Evolutionary conservation across 30 jellyfish, hydroid and myxozoan species (phyloP).

Genomic region (Aurelia coerulea): DNA sequence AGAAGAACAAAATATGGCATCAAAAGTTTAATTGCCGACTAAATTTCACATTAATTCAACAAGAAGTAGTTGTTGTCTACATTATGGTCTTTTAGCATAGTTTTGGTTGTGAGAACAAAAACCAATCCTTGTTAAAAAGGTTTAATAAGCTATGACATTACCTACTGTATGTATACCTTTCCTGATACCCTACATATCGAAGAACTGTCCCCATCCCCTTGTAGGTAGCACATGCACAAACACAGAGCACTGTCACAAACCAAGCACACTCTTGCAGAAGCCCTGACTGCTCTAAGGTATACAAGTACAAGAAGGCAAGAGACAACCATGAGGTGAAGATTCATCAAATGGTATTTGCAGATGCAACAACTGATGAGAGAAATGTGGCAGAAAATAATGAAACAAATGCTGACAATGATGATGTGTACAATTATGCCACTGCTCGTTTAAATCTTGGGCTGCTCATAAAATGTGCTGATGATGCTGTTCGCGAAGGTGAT

Average conservation of each 20-base stretch:
- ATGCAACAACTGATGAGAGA: not conserved
- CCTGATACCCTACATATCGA: not conserved
- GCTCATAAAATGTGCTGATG: not conserved
- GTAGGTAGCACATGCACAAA: not conserved
- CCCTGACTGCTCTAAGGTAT: constrained; percentile 15
- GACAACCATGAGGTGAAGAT: constrained; percentile 32
- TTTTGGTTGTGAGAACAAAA: too few relatives aligned
- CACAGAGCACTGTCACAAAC: not conserved
- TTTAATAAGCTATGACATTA: not conserved
- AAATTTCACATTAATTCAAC: not conserved
- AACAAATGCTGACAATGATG: not conserved
- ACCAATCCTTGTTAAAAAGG: not conserved
- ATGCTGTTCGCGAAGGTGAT: constrained; percentile 20
- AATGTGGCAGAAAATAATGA: not conserved
- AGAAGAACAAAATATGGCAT: not conserved
- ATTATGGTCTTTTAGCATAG: too few relatives aligned
- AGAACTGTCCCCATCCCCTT: not conserved
- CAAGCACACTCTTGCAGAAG: constrained; percentile 13
- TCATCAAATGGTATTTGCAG: constrained; percentile 12
- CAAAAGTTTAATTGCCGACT: not conserved
- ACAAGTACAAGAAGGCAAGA: constrained; percentile 30
- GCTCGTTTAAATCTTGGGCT: constrained; percentile 14
- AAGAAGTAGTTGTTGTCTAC: too few relatives aligned
- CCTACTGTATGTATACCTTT: not conserved
- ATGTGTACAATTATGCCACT: not conserved